Conservation (phyloP, 2,888 invertebrate genomes). For the Myathropa florea region DNA sequence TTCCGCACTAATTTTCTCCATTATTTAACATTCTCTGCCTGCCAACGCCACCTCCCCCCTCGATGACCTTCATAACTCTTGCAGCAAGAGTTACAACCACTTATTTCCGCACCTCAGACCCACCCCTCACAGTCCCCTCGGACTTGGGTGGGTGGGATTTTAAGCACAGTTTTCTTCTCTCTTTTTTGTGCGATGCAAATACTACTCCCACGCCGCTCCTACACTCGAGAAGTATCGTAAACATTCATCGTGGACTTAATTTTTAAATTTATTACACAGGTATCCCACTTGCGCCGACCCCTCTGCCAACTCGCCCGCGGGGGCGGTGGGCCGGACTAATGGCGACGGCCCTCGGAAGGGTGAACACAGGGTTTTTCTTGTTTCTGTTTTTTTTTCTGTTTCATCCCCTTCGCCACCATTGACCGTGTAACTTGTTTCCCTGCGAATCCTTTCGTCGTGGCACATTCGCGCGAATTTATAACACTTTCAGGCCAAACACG, state of each 20-base stretch:
- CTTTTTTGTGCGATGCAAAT: too few relatives aligned
- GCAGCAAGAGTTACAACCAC: conserved; percentile 55
- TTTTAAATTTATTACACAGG: conserved; percentile 63
- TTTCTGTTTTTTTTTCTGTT: not conserved
- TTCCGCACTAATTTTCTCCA: conserved; percentile 49
- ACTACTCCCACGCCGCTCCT: too few relatives aligned
- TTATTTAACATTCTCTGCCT: conserved; percentile 29
- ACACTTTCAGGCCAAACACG: conserved; percentile 30
- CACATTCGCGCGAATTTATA: conserved; percentile 53
- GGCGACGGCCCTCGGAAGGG: conserved; percentile 54
- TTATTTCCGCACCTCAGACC: not conserved
- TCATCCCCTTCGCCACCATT: conserved; percentile 10
- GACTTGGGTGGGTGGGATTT: not conserved
- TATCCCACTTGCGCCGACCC: too few relatives aligned
- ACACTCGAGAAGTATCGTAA: conserved; percentile 50
- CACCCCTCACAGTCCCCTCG: not conserved
- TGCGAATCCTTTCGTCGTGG: conserved; percentile 36
- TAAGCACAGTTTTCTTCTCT: not conserved
- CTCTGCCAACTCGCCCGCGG: not conserved
- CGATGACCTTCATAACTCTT: conserved; percentile 57
- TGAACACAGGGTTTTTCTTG: conserved; percentile 16
- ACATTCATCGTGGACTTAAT: conserved; percentile 59
- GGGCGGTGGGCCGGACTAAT: conserved; percentile 30
- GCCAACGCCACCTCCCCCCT: not conserved
- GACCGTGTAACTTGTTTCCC: conserved; percentile 57